A percentile compares a stretch with the other conserved stretches of the same genome.
phyloP scores from a whole-genome alignment of 2,113 vertebrate species.

The Gnathonemus echidnorhynchus region DNA sequence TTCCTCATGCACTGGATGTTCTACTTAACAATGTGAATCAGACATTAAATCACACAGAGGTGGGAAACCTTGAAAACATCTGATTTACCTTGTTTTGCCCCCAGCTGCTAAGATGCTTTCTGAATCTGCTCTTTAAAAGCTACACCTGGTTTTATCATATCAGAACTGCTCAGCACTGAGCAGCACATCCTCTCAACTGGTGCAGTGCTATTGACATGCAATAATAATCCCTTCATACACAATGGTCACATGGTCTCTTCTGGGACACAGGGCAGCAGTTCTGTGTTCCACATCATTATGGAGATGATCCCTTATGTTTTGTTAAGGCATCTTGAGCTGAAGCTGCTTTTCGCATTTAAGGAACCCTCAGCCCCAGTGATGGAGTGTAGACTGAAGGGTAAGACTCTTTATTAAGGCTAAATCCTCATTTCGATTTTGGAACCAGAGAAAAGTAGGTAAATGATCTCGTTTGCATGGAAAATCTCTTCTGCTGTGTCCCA shows the following conservation, averaged over 20 bases:
- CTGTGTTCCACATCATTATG: slow-evolving; percentile 10
- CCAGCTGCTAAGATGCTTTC: not conserved
- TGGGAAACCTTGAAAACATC: not conserved
- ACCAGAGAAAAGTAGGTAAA: not conserved
- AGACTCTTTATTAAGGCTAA: not conserved
- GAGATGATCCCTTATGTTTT: not conserved
- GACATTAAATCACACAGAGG: not conserved
- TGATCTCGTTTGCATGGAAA: not conserved
- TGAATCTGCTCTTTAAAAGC: not conserved
- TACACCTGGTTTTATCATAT: not conserved
- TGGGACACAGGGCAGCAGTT: not conserved
- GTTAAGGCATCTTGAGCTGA: not conserved
- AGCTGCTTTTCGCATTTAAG: not conserved
- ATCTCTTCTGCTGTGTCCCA: not conserved
- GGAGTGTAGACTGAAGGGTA: not conserved
- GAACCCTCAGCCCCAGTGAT: not conserved
- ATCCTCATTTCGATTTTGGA: not conserved
- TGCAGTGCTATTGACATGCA: not conserved
- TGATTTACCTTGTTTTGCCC: not conserved
- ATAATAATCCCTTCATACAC: not conserved
- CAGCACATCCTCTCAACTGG: not conserved
- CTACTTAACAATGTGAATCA: not conserved
- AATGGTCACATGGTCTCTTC: not conserved
- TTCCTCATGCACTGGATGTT: not conserved
- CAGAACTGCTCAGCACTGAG: too few relatives aligned